Conservation (phyloP, 2,888 invertebrate species). For the Rhagophthalmus giganteus region DNA sequence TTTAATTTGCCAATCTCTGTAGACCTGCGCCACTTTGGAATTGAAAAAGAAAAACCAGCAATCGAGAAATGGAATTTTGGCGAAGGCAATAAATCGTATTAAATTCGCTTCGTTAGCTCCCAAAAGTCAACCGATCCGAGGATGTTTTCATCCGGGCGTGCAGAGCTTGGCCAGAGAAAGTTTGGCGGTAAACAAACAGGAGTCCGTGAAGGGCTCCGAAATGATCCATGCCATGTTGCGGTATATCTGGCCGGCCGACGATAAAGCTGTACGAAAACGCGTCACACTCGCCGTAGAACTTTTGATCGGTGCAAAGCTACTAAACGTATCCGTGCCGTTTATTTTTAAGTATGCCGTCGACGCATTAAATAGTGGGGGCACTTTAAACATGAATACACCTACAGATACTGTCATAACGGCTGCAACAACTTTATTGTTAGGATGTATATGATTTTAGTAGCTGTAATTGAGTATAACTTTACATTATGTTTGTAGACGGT, state of each 20-base stretch:
- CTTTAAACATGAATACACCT: constrained; percentile 75
- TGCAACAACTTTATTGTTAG: constrained; percentile 78
- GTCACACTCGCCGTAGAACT: constrained; percentile 83
- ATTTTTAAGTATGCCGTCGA: constrained; percentile 94
- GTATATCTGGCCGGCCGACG: constrained; percentile 96
- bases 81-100: constrained; percentile 42
- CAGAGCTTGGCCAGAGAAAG: constrained; percentile 61
- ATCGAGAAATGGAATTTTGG: constrained; percentile 39
- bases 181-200: constrained; percentile 59
- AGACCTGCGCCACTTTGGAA: constrained; percentile 28
- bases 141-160: constrained; percentile 91
- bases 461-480: constrained; percentile 17
- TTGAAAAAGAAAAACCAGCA: constrained; percentile 15
- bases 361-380: constrained; percentile 69
- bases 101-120: constrained; percentile 44
- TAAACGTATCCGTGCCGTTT: constrained; percentile 94
- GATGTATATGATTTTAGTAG: constrained; percentile 65
- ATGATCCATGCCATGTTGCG: constrained; percentile 87
- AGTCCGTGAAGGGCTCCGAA: constrained; percentile 68
- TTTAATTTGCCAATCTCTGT: constrained; percentile 15
- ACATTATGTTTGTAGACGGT: constrained; percentile 76
- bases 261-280: constrained; percentile 71
- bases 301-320: constrained; percentile 78
- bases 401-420: constrained; percentile 79
- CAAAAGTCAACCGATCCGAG: constrained; percentile 62